phyloP scores from a whole-genome alignment of 2,888 invertebrate species.

The Hyles lineata region DNA sequence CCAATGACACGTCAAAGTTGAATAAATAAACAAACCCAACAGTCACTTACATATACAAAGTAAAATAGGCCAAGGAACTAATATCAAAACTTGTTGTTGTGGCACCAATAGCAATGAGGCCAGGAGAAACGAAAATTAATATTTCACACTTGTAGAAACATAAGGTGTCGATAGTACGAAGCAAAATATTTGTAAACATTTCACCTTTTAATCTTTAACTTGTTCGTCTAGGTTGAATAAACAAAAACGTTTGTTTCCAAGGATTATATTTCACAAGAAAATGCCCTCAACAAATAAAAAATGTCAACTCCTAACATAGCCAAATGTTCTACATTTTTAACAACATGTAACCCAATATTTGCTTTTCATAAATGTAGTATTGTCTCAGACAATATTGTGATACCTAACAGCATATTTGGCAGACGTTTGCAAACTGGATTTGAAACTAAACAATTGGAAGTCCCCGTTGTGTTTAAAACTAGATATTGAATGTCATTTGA shows the following conservation, averaged over 20 bases:
- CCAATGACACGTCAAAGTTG: neutral
- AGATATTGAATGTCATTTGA: too few species aligned
- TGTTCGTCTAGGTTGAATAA: too few species aligned
- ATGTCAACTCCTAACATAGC: neutral
- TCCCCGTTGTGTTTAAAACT: too few species aligned
- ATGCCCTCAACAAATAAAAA: neutral
- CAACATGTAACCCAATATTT: neutral
- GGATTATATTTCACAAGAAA: neutral
- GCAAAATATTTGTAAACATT: too few species aligned
- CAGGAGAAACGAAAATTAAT: too few species aligned
- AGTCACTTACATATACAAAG: conserved; percentile 13
- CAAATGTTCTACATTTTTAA: neutral
- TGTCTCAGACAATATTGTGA: neutral
- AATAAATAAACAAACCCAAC: neutral
- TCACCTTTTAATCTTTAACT: too few species aligned
- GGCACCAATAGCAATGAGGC: too few species aligned
- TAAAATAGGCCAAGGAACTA: conserved; percentile 11
- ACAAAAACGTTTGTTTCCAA: neutral
- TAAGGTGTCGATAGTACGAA: too few species aligned
- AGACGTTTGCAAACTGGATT: neutral
- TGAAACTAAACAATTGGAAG: neutral
- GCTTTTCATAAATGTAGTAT: neutral
- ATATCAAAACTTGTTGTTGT: conserved; percentile 10
- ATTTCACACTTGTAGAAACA: too few species aligned
- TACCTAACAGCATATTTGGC: neutral